Base-by-base conservation (phyloP, 2,113 vertebrate species). In the Prunella himalayana region DNA sequence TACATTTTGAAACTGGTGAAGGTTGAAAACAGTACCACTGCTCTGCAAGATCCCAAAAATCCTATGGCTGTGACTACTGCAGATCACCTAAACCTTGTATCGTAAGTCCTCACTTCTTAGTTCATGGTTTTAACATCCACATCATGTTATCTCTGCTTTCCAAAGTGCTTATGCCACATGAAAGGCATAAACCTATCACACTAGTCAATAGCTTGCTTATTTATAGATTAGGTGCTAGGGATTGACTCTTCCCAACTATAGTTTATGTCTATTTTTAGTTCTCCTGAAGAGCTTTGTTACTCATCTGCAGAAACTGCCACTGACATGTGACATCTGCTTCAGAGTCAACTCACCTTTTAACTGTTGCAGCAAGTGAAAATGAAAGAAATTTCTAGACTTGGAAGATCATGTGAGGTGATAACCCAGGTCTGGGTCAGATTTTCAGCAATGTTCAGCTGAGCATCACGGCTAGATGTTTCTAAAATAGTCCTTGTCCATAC, bases 241-340 rank as follows among this genome's bases (percentile, higher is more conserved):
- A 87, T 49, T 93, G 56, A 30, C 35, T 86, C 89, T 88, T 66
- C 53, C 51, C 8, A 3, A 39, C 28, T 65, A 35, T 13, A 91
- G 73, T 23, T 89, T 63, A 14, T 61, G 15, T 59, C 57, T 96
- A 92, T 87, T 92, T 97, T 95, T 91, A 95, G 85, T 84, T 54
- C 13, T 69, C 35, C 45, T 78, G 11, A 94, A 92, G 77, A 93
- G 73, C 47, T 90, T 87, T 69, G 85, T 56, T 94, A 93, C 69
- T 94, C 70, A 86, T 56, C 79, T 93, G 45, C 56, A 93, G 53
- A 77, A 97, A 82, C 71, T 95, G 81, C 16, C 66, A 54, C 4
- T 87, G 91, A 93, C 61, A 75, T 44, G 42, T 10, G 30, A 65
- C 70, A 92, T 82, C 89, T 81, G 76, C 63, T 81, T 83, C 39